Evolutionary conservation across 37 sponge, comb jelly and placozoan species (phyloP).

Genomic region (Halisarca cf. caerulea): DNA sequence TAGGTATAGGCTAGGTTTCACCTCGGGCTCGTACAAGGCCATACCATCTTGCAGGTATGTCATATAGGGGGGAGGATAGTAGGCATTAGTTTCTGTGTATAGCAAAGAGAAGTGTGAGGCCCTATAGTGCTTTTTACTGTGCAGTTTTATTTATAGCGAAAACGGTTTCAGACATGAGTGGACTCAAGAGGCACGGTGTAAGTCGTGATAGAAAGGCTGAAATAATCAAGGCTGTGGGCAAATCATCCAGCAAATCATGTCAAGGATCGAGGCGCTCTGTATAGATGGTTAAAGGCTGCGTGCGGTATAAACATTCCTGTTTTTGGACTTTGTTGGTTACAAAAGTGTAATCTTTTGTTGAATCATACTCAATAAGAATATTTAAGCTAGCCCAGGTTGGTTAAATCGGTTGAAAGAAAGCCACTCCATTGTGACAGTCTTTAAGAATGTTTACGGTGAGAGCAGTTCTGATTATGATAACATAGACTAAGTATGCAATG

Average conservation of each 20-base stretch:
- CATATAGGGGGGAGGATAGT: too few relatives aligned
- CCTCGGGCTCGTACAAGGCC: too few relatives aligned
- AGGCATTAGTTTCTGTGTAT: slow-evolving; percentile 4
- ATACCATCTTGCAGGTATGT: too few relatives aligned
- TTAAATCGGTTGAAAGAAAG: background rate
- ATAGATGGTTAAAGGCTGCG: background rate
- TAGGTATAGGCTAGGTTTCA: too few relatives aligned
- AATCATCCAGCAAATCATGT: background rate
- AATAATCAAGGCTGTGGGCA: background rate
- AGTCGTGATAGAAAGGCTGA: background rate
- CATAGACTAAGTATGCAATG: too few relatives aligned
- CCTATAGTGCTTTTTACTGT: slow-evolving; percentile 2
- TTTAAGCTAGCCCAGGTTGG: slow-evolving; percentile 5
- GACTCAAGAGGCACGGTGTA: background rate
- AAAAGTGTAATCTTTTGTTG: background rate
- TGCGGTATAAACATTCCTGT: background rate
- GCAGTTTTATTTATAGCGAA: slow-evolving; percentile 9
- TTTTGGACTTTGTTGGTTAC: background rate
- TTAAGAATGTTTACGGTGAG: background rate
- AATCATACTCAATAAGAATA: background rate
- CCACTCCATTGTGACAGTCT: background rate
- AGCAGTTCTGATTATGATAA: background rate
- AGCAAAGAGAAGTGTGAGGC: background rate
- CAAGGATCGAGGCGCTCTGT: background rate
- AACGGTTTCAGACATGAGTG: slow-evolving; percentile 18